A percentile compares a stretch with the other conserved stretches of the same genome.
Conservation (phyloP, 2,888 invertebrate genomes). For the Antheraea yamamai region DNA sequence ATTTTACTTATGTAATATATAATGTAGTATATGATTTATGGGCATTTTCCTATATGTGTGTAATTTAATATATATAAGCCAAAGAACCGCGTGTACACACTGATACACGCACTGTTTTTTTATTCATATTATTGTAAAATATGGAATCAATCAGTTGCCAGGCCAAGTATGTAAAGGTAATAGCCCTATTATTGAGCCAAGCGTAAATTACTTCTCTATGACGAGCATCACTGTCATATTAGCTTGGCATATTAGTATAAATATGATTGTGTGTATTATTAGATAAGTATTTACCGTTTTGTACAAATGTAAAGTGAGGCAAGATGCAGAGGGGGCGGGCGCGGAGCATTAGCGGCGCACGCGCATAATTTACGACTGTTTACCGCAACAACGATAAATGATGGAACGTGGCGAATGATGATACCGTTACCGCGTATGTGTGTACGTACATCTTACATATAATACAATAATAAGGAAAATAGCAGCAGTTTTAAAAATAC, state of each 20-base stretch:
- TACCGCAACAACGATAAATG: slow-evolving; percentile 16
- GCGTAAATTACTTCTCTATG: too few species aligned
- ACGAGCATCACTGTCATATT: too few species aligned
- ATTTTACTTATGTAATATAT: too few species aligned
- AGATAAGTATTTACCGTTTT: slow-evolving; percentile 6
- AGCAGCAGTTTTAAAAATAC: not conserved
- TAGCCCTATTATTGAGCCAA: too few species aligned
- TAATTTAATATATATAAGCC: too few species aligned
- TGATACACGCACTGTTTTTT: too few species aligned
- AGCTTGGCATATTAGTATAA: not conserved
- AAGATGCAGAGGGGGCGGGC: not conserved
- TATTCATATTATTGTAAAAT: too few species aligned
- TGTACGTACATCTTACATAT: not conserved
- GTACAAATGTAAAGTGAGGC: not conserved
- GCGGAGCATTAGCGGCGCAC: not conserved
- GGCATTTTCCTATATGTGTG: too few species aligned
- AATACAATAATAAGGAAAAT: not conserved
- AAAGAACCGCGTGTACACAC: too few species aligned
- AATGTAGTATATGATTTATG: too few species aligned
- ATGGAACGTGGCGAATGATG: not conserved
- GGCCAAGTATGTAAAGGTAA: too few species aligned
- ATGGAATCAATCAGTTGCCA: too few species aligned
- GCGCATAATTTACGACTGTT: slow-evolving; percentile 23
- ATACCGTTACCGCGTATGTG: not conserved
- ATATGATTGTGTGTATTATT: not conserved